These are phyloP conservation scores for Callionymus lyra DNA, from an alignment of 2,113 vertebrate genomes.

Conservation along the genomic window DNA sequence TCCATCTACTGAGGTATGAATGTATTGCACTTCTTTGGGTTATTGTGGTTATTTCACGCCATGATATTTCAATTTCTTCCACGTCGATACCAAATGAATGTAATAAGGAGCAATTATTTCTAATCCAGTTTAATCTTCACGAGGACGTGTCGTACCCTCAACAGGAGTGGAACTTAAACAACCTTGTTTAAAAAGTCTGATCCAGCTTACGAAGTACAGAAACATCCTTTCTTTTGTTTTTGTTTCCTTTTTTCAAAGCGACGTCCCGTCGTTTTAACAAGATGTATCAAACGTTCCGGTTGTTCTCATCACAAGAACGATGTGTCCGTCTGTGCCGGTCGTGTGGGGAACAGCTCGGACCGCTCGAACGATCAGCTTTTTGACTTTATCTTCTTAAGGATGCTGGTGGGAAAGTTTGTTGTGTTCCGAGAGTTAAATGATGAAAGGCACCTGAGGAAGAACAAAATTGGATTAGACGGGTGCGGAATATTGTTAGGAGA, in stretches of 20 bases:
- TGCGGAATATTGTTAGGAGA: too few relatives aligned
- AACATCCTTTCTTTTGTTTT: too few relatives aligned
- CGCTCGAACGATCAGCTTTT: slow-evolving; percentile 5
- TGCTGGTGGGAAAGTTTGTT: slow-evolving; percentile 61
- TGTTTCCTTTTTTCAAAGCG: too few relatives aligned
- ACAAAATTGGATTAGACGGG: slow-evolving; percentile 11
- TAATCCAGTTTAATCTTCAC: too few relatives aligned
- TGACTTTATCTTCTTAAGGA: slow-evolving; percentile 18
- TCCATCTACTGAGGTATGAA: slow-evolving; percentile 62
- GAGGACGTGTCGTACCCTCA: too few relatives aligned
- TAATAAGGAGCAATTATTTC: slow-evolving; percentile 1
- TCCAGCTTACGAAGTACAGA: too few relatives aligned
- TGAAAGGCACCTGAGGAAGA: slow-evolving; percentile 96
- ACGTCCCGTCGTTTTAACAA: too few relatives aligned
- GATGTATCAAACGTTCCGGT: neutral
- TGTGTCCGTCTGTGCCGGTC: too few relatives aligned
- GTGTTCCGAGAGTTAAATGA: slow-evolving; percentile 90
- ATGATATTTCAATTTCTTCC: slow-evolving; percentile 9
- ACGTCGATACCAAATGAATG: slow-evolving; percentile 12
- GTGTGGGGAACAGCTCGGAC: slow-evolving; percentile 13
- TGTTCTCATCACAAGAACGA: slow-evolving; percentile 13
- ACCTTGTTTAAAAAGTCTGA: too few relatives aligned
- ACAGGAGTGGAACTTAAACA: too few relatives aligned
- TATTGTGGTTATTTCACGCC: slow-evolving; percentile 35
- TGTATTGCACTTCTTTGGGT: slow-evolving; percentile 75